Base-by-base conservation (phyloP, 2,888 invertebrate genomes). In the Mythimna vitellina region DNA sequence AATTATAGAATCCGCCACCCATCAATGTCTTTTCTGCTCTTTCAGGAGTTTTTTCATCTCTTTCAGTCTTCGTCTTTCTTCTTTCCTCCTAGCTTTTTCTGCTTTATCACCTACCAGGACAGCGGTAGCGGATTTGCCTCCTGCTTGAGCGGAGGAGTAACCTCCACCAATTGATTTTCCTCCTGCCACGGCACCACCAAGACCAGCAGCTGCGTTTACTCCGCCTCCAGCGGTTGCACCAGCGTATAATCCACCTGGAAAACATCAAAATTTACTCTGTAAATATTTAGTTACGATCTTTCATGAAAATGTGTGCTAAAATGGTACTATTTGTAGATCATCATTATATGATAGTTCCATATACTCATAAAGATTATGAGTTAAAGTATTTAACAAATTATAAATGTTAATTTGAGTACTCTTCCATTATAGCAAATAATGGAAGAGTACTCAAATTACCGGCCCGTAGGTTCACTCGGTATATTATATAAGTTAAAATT, bases 211-310 rank as follows among this genome's bases (percentile, higher is more conserved):
- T 0, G 97, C 97, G 22, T 92, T 92, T 1, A 96, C 91, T 64
- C 95, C 95, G n/a, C 96, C 96, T 12, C 97, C 97, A 51, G 97
- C 96, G 3, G 97, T 97, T 1, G 97, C 97, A 49, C 96, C 97
- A 57, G 97, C 97, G 72, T 94, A 97, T 0, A 97, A 88, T 25
- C 96, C 96, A 71, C 97, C 97, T 91, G 82, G 74, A 74, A 73
- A 64, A 70, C 25, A 63, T 51, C 56, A 49, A 80, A 14, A 66
- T 53, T 8, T 68, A 0, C 7, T 20, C 17, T 20, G 5, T 46
- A 20, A 22, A 17, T 42, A 17, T 20, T 25, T 22, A 29, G 14
- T 17, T 25, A 56, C 1, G 35, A 20, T 35, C 3, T 22, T n/a
- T 10, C 1, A 38, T n/a, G 20, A 35, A 38, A 9, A 1, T 12